A percentile compares a stretch with the other conserved stretches of the same genome.
phyloP scores from a whole-genome alignment of 2,888 invertebrate genomes.

The Stenichneumon culpator region DNA sequence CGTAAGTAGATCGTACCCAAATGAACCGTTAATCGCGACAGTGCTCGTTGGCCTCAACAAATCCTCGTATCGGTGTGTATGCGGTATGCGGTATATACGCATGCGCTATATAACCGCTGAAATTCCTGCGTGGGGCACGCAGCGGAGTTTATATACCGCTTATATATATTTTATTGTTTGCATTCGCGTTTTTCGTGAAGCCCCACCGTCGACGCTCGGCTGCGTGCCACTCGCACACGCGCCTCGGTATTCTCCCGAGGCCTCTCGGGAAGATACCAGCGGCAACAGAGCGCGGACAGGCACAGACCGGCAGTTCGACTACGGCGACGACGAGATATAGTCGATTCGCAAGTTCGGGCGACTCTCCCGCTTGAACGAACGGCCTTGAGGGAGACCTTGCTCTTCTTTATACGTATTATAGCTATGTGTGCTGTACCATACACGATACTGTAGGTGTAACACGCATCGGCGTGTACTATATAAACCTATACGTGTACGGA shows the following conservation, averaged over 20 bases:
- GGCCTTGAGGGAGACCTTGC: conserved; percentile 63
- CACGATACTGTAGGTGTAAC: conserved; percentile 37
- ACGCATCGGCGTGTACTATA: conserved; percentile 15
- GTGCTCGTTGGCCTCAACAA: conserved; percentile 12
- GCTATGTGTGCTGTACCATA: conserved; percentile 5
- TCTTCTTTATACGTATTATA: conserved; percentile 49
- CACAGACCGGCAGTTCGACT: conserved; percentile 15
- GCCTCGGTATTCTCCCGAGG: not conserved
- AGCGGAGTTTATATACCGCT: conserved; percentile 22
- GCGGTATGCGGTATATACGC: too few relatives aligned
- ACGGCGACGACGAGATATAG: conserved; percentile 39
- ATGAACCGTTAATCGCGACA: conserved; percentile 15
- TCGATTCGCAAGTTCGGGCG: conserved; percentile 38
- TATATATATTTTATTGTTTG: conserved; percentile 54
- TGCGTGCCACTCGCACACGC: conserved; percentile 14
- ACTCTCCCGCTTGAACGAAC: conserved; percentile 55
- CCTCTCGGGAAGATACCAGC: conserved; percentile 11
- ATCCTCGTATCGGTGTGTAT: conserved; percentile 3
- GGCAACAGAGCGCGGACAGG: conserved; percentile 10
- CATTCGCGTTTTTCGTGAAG: conserved; percentile 54
- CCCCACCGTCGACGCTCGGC: not conserved
- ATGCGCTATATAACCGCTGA: conserved; percentile 23
- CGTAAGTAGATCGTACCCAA: conserved; percentile 3
- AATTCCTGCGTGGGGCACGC: conserved; percentile 47
- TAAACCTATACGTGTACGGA: not conserved